Conservation (phyloP, 2,888 invertebrate genomes). For the Mythimna pallens region DNA sequence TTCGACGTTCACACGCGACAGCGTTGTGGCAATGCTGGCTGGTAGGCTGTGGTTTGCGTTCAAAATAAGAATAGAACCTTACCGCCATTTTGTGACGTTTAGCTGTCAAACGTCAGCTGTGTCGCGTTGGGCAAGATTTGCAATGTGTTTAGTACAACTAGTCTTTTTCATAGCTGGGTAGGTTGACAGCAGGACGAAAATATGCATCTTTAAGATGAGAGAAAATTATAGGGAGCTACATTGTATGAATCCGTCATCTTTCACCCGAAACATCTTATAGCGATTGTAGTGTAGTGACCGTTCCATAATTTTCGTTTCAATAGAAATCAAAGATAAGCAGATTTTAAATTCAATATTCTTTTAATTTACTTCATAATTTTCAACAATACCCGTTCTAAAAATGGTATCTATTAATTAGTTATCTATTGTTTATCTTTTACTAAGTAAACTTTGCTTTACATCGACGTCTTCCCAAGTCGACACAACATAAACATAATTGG, state of each 20-base stretch:
- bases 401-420: slow-evolving; percentile 17
- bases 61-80: slow-evolving; percentile 48
- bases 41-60: slow-evolving; percentile 40
- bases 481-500: slow-evolving; percentile 61
- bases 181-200: too few species aligned
- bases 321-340: neutral
- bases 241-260: too few species aligned
- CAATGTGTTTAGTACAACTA: neutral
- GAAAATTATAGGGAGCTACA: too few species aligned
- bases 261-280: too few species aligned
- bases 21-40: slow-evolving; percentile 43
- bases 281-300: neutral
- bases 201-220: too few species aligned
- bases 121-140: neutral
- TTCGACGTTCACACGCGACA: slow-evolving; percentile 75
- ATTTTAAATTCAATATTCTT: neutral
- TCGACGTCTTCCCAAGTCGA: slow-evolving; percentile 41
- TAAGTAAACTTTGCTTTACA: slow-evolving; percentile 33
- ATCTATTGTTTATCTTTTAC: slow-evolving; percentile 34
- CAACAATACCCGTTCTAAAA: slow-evolving; percentile 6
- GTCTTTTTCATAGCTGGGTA: too few species aligned
- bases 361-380: neutral
- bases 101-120: slow-evolving; percentile 33
- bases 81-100: slow-evolving; percentile 41
- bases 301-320: neutral